These are phyloP conservation scores for Limnephilus auricula DNA, from an alignment of 2,888 invertebrate species.

Conservation along the genomic window DNA sequence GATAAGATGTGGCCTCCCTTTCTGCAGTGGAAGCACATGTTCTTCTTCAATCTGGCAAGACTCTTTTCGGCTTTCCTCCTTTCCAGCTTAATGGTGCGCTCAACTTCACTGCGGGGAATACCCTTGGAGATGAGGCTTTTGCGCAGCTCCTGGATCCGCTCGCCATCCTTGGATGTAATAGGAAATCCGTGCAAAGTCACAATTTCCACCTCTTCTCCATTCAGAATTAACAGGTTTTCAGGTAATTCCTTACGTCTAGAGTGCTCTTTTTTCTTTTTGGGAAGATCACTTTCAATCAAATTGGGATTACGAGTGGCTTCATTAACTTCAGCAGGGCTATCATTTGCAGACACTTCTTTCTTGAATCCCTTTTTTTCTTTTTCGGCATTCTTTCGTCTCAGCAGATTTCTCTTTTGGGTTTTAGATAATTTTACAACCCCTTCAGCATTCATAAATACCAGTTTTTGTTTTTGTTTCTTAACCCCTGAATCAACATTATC, in stretches of 20 bases:
- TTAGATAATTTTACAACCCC: neutral
- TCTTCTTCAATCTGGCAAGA: slow-evolving; percentile 81
- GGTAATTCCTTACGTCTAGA: slow-evolving; percentile 74
- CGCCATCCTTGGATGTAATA: slow-evolving; percentile 84
- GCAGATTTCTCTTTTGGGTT: slow-evolving; percentile 49
- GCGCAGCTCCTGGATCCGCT: slow-evolving; percentile 79
- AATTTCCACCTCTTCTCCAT: slow-evolving; percentile 81
- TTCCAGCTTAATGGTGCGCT: slow-evolving; percentile 82
- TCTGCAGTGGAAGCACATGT: slow-evolving; percentile 88
- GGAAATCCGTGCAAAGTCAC: slow-evolving; percentile 84
- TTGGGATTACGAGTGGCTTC: slow-evolving; percentile 54
- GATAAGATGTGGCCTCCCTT: slow-evolving; percentile 88
- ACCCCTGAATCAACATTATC: neutral
- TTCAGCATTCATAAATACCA: slow-evolving; percentile 19
- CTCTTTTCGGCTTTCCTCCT: slow-evolving; percentile 85
- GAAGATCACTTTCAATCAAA: slow-evolving; percentile 50
- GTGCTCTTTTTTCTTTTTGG: slow-evolving; percentile 70
- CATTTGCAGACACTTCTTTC: slow-evolving; percentile 32
- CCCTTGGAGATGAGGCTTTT: slow-evolving; percentile 82
- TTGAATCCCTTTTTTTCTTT: slow-evolving; percentile 66
- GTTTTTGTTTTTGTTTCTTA: slow-evolving; percentile 37
- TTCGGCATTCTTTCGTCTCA: slow-evolving; percentile 64
- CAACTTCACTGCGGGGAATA: slow-evolving; percentile 82
- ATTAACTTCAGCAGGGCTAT: slow-evolving; percentile 38
- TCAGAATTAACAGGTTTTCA: slow-evolving; percentile 79